Conservation (phyloP, 2,888 invertebrate species). For the Synanthedon tipuliformis region DNA sequence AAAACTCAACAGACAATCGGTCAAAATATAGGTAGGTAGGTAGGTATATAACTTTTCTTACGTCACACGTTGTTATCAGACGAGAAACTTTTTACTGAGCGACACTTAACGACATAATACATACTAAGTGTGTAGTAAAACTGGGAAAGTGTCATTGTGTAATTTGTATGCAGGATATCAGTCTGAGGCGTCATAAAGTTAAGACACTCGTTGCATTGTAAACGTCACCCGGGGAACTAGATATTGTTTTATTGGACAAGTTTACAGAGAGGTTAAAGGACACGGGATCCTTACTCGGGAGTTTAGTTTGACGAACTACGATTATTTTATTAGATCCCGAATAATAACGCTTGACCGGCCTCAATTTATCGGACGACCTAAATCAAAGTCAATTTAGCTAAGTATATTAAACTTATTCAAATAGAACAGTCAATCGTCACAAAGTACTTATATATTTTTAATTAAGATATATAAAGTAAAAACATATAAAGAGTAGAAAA, state of each 20-base stretch:
- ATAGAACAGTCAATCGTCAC: no score
- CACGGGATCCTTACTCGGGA: not conserved
- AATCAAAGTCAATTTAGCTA: not conserved
- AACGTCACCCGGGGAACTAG: slow-evolving; percentile 24
- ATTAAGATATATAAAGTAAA: no score
- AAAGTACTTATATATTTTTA: no score
- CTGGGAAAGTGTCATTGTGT: slow-evolving; percentile 41
- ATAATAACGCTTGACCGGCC: not conserved
- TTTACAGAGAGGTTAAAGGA: slow-evolving; percentile 10
- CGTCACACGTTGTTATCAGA: slow-evolving; percentile 10
- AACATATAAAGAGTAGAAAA: no score
- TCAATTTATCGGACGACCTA: not conserved
- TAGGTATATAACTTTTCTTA: slow-evolving; percentile 11
- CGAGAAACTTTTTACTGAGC: slow-evolving; percentile 1
- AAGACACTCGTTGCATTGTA: slow-evolving; percentile 45
- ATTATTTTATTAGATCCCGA: not conserved
- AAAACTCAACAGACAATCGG: no score
- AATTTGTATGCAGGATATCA: slow-evolving; percentile 51
- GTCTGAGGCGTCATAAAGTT: slow-evolving; percentile 40
- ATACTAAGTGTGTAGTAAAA: slow-evolving; percentile 34
- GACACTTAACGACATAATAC: slow-evolving; percentile 16
- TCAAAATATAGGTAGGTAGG: no score
- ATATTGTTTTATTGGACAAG: slow-evolving; percentile 36
- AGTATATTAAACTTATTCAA: not conserved
- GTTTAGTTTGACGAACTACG: not conserved